A percentile compares a stretch with the other conserved stretches of the same genome.
Evolutionary conservation across 2,797 vertebrate species (phyloP).

Genomic region (Tolypeutes matacus): DNA sequence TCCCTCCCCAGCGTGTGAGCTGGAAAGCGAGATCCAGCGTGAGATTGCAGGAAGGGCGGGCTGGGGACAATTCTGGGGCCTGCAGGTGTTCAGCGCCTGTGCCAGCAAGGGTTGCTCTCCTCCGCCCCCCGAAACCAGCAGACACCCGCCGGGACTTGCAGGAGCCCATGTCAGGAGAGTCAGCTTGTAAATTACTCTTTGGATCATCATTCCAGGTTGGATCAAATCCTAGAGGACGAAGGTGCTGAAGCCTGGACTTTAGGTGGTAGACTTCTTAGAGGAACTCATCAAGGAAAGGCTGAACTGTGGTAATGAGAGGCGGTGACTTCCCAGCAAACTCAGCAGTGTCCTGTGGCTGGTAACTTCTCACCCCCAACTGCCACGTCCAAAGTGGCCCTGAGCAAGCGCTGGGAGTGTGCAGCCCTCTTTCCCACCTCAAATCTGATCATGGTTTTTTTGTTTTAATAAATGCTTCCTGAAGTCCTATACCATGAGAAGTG

Average conservation of each 20-base stretch:
- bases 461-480: neutral
- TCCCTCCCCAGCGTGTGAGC: slow-evolving; percentile 59
- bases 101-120: slow-evolving; percentile 23
- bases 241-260: neutral
- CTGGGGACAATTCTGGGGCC: slow-evolving; percentile 60
- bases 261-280: neutral
- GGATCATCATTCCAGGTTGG: slow-evolving; percentile 9
- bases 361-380: neutral
- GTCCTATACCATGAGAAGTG: neutral
- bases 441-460: neutral
- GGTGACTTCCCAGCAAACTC: neutral
- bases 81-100: slow-evolving; percentile 69
- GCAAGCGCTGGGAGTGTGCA: neutral
- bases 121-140: neutral
- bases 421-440: neutral
- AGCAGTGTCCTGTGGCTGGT: neutral
- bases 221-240: neutral
- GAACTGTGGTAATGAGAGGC: neutral
- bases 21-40: slow-evolving; percentile 33
- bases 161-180: slow-evolving; percentile 47
- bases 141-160: slow-evolving; percentile 71
- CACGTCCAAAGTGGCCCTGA: neutral
- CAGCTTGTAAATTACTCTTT: slow-evolving; percentile 45
- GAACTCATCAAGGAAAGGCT: neutral
- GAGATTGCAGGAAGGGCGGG: slow-evolving; percentile 51